Conservation (phyloP, 2,113 vertebrate species). For the Forbesichthys papilliferus region DNA sequence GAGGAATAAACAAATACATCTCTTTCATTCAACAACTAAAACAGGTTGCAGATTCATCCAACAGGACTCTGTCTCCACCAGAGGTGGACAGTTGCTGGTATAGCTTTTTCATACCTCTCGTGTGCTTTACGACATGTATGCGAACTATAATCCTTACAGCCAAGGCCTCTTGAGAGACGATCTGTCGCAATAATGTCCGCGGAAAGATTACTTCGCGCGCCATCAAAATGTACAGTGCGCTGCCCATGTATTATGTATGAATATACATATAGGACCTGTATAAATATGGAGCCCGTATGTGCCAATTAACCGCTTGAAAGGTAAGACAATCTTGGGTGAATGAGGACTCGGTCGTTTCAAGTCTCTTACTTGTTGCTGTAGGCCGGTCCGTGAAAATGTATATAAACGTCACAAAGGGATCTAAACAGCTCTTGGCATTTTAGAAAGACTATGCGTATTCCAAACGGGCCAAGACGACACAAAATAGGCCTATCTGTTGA, state of each 20-base stretch:
- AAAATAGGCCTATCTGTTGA: no score
- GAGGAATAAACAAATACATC: no score
- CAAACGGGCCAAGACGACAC: conserved; percentile 7
- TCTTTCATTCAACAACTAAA: neutral
- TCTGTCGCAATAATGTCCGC: conserved; percentile 68
- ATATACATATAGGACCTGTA: conserved; percentile 14
- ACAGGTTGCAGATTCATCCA: no score
- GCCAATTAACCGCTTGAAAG: conserved; percentile 56
- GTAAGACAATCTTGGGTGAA: conserved; percentile 26
- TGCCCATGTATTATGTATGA: conserved; percentile 40
- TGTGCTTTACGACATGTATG: conserved; percentile 39
- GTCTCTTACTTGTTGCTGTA: conserved; percentile 62
- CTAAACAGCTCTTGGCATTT: neutral
- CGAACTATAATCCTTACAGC: conserved; percentile 41
- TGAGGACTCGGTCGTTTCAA: conserved; percentile 27
- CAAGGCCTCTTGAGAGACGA: conserved; percentile 64
- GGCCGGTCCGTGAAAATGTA: neutral
- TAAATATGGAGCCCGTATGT: conserved; percentile 50
- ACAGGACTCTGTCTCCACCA: neutral
- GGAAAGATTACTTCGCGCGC: conserved; percentile 62
- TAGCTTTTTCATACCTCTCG: conserved; percentile 22
- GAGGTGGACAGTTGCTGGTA: conserved; percentile 26
- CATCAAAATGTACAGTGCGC: conserved; percentile 62
- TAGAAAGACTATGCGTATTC: conserved; percentile 18
- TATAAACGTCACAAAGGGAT: neutral